Percentiles rank a stretch among this genome's conserved stretches.
phyloP scores from a whole-genome alignment of 1,140 invertebrate genomes.

The Xylocopa sonorina region DNA sequence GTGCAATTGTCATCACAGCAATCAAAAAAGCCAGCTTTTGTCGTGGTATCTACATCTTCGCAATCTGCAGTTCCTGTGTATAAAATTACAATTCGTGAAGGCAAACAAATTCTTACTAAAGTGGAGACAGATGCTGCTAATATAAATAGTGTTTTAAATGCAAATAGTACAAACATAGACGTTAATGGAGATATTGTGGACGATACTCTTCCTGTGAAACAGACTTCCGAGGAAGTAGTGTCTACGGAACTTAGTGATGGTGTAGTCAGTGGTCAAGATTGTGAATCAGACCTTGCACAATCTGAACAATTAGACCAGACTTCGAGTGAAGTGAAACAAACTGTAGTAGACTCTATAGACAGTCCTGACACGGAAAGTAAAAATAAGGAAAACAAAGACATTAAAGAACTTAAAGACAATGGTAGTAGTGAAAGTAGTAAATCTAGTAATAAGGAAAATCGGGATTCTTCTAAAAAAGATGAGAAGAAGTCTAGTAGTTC shows the following conservation, averaged over 20 bases:
- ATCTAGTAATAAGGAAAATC: constrained; percentile 79
- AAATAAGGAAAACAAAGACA: constrained; percentile 73
- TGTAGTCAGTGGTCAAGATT: constrained; percentile 50
- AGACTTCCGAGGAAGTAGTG: constrained; percentile 59
- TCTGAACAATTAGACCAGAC: constrained; percentile 48
- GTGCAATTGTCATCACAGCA: constrained; percentile 55
- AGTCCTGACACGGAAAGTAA: constrained; percentile 69
- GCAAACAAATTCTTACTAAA: constrained; percentile 87
- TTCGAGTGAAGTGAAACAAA: constrained; percentile 70
- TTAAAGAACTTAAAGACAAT: constrained; percentile 65
- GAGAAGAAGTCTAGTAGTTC: constrained; percentile 75
- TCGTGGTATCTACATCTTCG: constrained; percentile 67
- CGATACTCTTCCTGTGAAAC: constrained; percentile 59
- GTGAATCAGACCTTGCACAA: constrained; percentile 49
- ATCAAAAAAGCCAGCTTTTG: constrained; percentile 70
- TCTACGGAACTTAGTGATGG: constrained; percentile 69
- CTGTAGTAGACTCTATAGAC: constrained; percentile 68
- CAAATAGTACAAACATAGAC: constrained; percentile 61
- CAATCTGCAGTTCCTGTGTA: constrained; percentile 78
- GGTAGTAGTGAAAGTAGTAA: constrained; percentile 71
- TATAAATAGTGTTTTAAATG: constrained; percentile 66
- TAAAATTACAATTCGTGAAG: constrained; percentile 89
- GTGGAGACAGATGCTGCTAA: constrained; percentile 80
- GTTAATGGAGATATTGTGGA: constrained; percentile 59
- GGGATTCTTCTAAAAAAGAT: constrained; percentile 76